Evolutionary conservation across 2,113 vertebrate species (phyloP), one percentile per base, ranked within the genome.

Genomic region (Lampris megalopsis): DNA sequence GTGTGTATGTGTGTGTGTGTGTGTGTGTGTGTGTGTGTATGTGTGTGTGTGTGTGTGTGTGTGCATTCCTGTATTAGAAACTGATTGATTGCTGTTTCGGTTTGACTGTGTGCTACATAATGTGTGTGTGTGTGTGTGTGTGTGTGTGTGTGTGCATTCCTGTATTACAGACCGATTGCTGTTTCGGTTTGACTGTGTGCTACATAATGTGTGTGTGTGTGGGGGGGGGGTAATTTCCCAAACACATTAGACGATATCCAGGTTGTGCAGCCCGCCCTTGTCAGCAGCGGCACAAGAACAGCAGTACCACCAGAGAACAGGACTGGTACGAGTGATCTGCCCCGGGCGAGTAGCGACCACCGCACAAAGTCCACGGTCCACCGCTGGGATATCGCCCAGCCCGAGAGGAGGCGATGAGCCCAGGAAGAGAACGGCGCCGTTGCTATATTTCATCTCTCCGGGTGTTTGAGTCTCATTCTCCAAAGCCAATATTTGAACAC

Each of bases 401-500:
- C 45, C 11, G 38, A 53, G 68, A 38, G 43, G 41, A 41, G 68
- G 42, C 43, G 41, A 41, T 2, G 13, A 45, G 11, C 4, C 1
- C 13, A 68, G n/a, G 6, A 38, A 4, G 66, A 74, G 74, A 53
- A 63, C 35, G 13, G 8, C 2, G 4, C 45, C 7, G 63, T 52
- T 54, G 41, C 42, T 66, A 40, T 54, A 52, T 48, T 3, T 2
- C 43, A 9, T 53, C 62, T 71, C 83, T 54, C 45, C 45, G 61
- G 69, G 59, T 67, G 11, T 38, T 43, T 9, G 72, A 7, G 41
- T 71, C 61, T 77, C 63, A 66, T 70, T 79, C 49, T 50, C 50
- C 64, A 47, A 78, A 73, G 71, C 60, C 41, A 85, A 82, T 77
- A 77, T 80, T 68, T 77, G 50, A 74, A 65, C 24, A 37, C 36